Evolutionary conservation across 2,888 invertebrate genomes (phyloP).

Genomic region (Tipula confusa): DNA sequence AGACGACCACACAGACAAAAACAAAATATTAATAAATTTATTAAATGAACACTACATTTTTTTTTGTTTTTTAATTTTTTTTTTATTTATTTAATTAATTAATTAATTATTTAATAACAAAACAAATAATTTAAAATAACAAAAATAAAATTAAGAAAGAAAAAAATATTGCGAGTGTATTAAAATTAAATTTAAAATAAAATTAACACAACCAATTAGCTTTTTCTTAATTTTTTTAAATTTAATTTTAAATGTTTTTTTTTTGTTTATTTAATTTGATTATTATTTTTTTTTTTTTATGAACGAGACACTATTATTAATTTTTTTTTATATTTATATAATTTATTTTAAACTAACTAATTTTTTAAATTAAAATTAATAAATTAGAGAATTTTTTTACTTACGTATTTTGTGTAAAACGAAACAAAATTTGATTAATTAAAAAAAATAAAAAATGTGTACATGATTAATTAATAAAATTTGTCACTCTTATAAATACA

Average conservation of each 20-base stretch:
- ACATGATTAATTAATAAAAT: neutral
- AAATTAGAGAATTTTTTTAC: neutral
- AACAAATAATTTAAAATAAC: conserved; percentile 25
- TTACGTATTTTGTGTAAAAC: neutral
- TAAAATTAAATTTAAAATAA: conserved; percentile 14
- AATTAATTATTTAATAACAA: conserved; percentile 12
- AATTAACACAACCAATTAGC: conserved; percentile 25
- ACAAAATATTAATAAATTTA: neutral
- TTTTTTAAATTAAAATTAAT: neutral
- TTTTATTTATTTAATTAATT: neutral
- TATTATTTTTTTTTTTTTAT: neutral
- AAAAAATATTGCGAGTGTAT: conserved; percentile 20
- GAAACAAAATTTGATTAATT: neutral
- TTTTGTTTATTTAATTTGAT: neutral
- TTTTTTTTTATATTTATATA: too few species aligned
- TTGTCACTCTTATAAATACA: neutral
- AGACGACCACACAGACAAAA: neutral
- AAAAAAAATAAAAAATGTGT: neutral
- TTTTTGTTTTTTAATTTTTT: neutral
- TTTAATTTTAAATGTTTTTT: neutral
- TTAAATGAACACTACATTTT: neutral
- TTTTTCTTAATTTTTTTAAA: neutral
- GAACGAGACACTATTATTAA: neutral
- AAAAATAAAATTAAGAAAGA: neutral
- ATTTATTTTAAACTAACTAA: neutral